Percentiles rank a stretch among this genome's conserved stretches.
These are phyloP conservation scores for Nebria salina DNA, from an alignment of 2,888 invertebrate genomes.

Conservation along the genomic window DNA sequence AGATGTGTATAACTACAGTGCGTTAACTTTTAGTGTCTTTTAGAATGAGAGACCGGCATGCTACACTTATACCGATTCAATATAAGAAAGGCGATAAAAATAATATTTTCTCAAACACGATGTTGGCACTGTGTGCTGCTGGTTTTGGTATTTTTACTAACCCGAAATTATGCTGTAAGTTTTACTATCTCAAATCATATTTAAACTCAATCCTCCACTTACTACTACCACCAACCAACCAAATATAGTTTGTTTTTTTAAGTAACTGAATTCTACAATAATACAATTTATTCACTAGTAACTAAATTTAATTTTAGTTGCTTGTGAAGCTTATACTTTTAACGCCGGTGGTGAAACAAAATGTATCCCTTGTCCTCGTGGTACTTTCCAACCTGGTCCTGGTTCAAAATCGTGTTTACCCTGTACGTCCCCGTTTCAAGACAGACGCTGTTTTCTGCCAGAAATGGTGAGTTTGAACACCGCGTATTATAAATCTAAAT, in stretches of 20 bases:
- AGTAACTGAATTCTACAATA: background rate
- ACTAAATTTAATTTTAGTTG: slow-evolving; percentile 53
- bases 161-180: slow-evolving; percentile 59
- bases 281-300: background rate
- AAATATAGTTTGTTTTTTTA: too few relatives aligned
- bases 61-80: slow-evolving; percentile 47
- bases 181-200: background rate
- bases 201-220: too few relatives aligned
- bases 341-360: slow-evolving; percentile 57
- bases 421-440: slow-evolving; percentile 59
- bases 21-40: slow-evolving; percentile 51
- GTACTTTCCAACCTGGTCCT: slow-evolving; percentile 58
- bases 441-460: slow-evolving; percentile 56
- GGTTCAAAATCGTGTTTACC: slow-evolving; percentile 58
- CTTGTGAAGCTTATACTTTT: slow-evolving; percentile 59
- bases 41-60: slow-evolving; percentile 48
- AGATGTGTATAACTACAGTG: slow-evolving; percentile 35
- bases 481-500: background rate
- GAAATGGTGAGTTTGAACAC: slow-evolving; percentile 53
- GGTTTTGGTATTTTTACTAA: slow-evolving; percentile 59
- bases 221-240: too few relatives aligned
- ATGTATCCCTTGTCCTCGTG: slow-evolving; percentile 58
- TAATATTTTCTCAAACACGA: slow-evolving; percentile 53
- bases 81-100: slow-evolving; percentile 48
- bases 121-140: slow-evolving; percentile 57